Evolutionary conservation across 1,140 invertebrate species (phyloP), one percentile per base, ranked within the genome.

Genomic region (Zophobas morio): DNA sequence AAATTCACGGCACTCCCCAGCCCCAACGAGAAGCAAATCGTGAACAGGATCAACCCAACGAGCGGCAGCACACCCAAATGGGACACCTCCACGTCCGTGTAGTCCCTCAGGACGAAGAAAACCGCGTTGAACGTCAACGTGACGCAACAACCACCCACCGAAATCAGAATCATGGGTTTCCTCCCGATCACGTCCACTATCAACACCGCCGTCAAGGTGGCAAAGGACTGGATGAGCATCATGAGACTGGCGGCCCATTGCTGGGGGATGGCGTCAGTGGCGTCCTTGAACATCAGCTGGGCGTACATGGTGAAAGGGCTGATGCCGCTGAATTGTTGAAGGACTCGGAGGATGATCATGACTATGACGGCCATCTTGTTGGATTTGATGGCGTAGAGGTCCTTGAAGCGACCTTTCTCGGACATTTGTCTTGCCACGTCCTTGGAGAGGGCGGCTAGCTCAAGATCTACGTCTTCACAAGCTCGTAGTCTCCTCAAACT

Each of bases 361-460:
- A 89, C 84, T 0, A 87, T 4, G 1, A 89, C 83, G 1, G 87
- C 88, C 33, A 81, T 83, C 1, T 86, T 78, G 63, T 90, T 89
- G 0, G 83, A 85, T 0, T 76, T 70, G 2, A 85, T 86, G 0
- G 77, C 49, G 4, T 89, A 87, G 0, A 90, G 79, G 60, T 89
- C 86, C 74, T 82, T 81, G 4, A 87, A 81, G 2, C 81, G 81
- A 1, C 85, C 85, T 42, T 54, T 49, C 63, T 81, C 78, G 1
- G 73, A 73, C n/a, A 80, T 56, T 70, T 81, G 80, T 32, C 76
- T 33, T 33, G 63, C 40, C 1, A 81, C 78, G 47, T 77, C 78
- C 6, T 42, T 39, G 3, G 95, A 91, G 46, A 96, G 90, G 39
- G 93, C 92, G 4, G 90, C 87, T 72, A 96, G 87, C 86, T 97